These are phyloP conservation scores for Notodonta ziczac DNA, from an alignment of 2,888 invertebrate genomes.

Conservation along the genomic window DNA sequence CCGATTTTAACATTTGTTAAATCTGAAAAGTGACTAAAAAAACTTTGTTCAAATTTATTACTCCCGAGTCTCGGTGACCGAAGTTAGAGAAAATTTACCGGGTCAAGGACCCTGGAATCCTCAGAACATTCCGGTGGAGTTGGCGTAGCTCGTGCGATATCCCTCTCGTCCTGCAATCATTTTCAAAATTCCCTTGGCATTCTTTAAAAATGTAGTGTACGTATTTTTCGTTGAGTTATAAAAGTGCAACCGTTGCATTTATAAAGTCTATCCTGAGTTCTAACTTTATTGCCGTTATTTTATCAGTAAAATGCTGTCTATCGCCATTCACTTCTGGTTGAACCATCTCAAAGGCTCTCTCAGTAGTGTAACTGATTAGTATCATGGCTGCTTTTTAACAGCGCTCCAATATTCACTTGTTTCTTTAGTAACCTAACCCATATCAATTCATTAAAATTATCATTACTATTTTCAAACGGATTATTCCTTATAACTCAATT, in stretches of 20 bases:
- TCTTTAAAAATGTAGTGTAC: background rate
- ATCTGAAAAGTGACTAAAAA: conserved; percentile 43
- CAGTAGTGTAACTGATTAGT: no score
- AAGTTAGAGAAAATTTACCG: conserved; percentile 63
- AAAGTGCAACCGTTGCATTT: no score
- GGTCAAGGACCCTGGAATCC: conserved; percentile 64
- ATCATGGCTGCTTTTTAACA: no score
- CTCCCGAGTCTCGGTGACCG: conserved; percentile 47
- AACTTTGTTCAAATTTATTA: conserved; percentile 63
- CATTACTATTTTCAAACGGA: background rate
- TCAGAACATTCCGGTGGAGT: conserved; percentile 58
- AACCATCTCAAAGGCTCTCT: no score
- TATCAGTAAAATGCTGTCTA: no score
- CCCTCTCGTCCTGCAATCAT: background rate
- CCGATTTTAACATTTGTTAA: conserved; percentile 8
- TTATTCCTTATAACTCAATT: background rate
- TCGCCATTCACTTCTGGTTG: no score
- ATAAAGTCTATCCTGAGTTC: no score
- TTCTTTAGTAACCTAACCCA: background rate
- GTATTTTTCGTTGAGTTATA: no score
- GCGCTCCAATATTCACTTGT: no score
- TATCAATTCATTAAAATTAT: background rate
- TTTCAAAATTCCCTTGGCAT: background rate
- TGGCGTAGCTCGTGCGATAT: conserved; percentile 25
- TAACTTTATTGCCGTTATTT: no score